phyloP scores from a whole-genome alignment of 1,140 invertebrate genomes.

The Maconellicoccus hirsutus region DNA sequence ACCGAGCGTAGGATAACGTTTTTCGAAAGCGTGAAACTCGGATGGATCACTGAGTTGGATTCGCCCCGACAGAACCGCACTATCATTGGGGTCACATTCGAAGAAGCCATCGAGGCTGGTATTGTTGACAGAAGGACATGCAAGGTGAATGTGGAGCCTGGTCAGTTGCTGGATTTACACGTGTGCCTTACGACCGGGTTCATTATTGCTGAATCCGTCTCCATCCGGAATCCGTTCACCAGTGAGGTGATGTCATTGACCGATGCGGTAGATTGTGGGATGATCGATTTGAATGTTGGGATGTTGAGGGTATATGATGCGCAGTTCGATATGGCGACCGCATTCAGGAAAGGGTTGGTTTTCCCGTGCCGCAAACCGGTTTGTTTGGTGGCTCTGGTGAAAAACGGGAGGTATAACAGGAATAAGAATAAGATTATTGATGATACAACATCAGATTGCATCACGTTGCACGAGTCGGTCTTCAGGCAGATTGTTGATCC shows the following conservation, averaged over 20 bases:
- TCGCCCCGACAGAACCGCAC: constrained; percentile 28
- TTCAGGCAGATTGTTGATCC: constrained; percentile 67
- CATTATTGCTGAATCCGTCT: constrained; percentile 60
- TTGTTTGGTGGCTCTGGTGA: constrained; percentile 39
- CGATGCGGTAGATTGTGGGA: constrained; percentile 61
- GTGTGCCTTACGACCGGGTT: constrained; percentile 59
- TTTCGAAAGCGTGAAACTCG: constrained; percentile 65
- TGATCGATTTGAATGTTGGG: constrained; percentile 62
- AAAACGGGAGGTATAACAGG: constrained; percentile 7
- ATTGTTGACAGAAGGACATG: constrained; percentile 45
- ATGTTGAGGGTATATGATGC: constrained; percentile 53
- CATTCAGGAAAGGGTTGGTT: constrained; percentile 56
- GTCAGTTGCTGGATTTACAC: constrained; percentile 41
- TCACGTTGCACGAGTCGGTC: constrained; percentile 62
- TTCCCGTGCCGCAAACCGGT: constrained; percentile 54
- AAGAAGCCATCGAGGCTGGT: constrained; percentile 52
- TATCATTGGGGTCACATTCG: constrained; percentile 41
- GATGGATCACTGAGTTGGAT: constrained; percentile 46
- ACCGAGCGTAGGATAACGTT: constrained; percentile 68
- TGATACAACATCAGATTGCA: constrained; percentile 50
- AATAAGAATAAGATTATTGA: constrained; percentile 53
- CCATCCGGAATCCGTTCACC: constrained; percentile 52
- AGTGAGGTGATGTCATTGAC: constrained; percentile 57
- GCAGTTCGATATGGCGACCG: constrained; percentile 52
- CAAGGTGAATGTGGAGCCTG: constrained; percentile 32